Percentiles rank a stretch among this genome's conserved stretches.
Evolutionary conservation across 2,113 vertebrate species (phyloP).

Genomic region (Gavialis gangeticus): DNA sequence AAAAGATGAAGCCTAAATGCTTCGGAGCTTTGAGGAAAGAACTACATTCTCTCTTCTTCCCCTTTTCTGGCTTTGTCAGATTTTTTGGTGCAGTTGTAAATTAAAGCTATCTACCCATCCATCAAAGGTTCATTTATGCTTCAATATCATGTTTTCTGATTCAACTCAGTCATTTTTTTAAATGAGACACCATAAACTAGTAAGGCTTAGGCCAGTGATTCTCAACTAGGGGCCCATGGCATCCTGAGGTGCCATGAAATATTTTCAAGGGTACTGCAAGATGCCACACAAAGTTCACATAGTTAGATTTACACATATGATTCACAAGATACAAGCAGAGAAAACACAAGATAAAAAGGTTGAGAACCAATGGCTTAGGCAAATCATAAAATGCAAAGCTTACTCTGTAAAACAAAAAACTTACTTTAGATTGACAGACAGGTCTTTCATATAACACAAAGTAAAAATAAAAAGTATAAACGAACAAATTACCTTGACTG

Average conservation of each 20-base stretch:
- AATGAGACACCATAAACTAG: background rate
- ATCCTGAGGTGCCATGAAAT: no score
- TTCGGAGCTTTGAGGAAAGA: background rate
- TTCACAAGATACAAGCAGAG: no score
- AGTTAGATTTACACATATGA: no score
- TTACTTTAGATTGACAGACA: background rate
- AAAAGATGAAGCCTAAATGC: background rate
- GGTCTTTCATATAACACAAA: background rate
- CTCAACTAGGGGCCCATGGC: no score
- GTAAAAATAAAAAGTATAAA: rapidly evolving
- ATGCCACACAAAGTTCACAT: no score
- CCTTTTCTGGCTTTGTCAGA: slow-evolving; percentile 53
- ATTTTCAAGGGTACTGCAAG: no score
- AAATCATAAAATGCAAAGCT: background rate
- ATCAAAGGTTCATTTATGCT: background rate
- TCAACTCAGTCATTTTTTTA: background rate
- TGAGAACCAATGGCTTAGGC: no score
- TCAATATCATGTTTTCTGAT: background rate
- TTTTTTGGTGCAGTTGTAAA: slow-evolving; percentile 58
- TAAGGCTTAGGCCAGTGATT: background rate
- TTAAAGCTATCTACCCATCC: background rate
- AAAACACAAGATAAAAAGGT: no score
- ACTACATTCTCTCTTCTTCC: background rate
- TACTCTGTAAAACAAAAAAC: background rate
- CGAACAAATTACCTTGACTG: slow-evolving; percentile 87